Conservation (phyloP, 1,140 invertebrate species). For the Pseudomyrmex gracilis region DNA sequence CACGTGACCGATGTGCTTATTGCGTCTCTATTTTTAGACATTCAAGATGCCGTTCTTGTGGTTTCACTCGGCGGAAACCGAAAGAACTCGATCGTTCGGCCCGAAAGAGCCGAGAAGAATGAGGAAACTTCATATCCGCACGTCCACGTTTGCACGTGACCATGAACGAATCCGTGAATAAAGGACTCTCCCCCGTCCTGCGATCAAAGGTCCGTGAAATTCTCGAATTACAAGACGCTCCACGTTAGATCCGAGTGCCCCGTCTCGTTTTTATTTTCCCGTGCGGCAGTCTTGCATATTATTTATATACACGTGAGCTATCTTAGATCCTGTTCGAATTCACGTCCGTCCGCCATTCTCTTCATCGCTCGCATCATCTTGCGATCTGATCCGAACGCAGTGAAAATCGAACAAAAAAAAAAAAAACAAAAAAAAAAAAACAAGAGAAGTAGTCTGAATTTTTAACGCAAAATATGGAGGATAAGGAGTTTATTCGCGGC, state of each 20-base stretch:
- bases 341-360: neutral
- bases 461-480: neutral
- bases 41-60: constrained; percentile 11
- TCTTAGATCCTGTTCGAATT: constrained; percentile 8
- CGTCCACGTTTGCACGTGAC: neutral
- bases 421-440: too few species aligned
- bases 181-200: constrained; percentile 24
- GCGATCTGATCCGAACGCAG: neutral
- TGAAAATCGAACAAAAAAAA: neutral
- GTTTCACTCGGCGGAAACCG: neutral
- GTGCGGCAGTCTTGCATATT: too few species aligned
- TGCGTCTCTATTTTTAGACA: constrained; percentile 24
- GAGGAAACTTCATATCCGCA: constrained; percentile 41
- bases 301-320: neutral
- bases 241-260: neutral
- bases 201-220: constrained; percentile 65
- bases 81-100: neutral
- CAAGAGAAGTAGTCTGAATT: neutral
- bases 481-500: too few species aligned
- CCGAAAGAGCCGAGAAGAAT: constrained; percentile 41
- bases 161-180: constrained; percentile 40
- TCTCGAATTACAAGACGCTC: constrained; percentile 69
- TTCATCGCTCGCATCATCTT: neutral
- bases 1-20: neutral
- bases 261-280: neutral